Evolutionary conservation across 2,888 invertebrate species (phyloP).

Genomic region (Perizoma flavofasciatum): DNA sequence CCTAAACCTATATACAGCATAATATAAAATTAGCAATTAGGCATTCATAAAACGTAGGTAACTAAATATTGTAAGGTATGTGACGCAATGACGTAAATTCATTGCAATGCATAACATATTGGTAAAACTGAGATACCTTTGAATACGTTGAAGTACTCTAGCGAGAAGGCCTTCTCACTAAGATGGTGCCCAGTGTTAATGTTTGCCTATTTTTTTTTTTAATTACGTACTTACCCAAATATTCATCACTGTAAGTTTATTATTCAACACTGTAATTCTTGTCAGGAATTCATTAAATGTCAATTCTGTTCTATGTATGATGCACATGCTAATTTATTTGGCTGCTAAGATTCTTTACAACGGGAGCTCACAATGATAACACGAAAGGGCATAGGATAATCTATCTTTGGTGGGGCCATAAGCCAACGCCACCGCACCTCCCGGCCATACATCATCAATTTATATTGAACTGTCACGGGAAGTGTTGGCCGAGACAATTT

Average conservation of each 20-base stretch:
- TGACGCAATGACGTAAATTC: conserved; percentile 4
- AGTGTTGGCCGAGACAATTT: conserved; percentile 58
- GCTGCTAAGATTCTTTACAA: background rate
- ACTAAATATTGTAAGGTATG: background rate
- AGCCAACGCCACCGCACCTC: conserved; percentile 44
- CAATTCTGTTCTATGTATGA: too few relatives aligned
- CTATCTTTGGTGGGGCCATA: conserved; percentile 20
- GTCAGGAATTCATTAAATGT: too few relatives aligned
- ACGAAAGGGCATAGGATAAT: conserved; percentile 17
- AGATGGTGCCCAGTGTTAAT: too few relatives aligned
- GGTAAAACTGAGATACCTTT: too few relatives aligned
- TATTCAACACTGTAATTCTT: too few relatives aligned
- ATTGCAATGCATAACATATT: too few relatives aligned
- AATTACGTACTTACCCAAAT: too few relatives aligned
- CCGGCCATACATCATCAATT: conserved; percentile 59
- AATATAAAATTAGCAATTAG: background rate
- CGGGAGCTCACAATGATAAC: conserved; percentile 1
- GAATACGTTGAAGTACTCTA: too few relatives aligned
- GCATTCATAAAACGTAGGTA: background rate
- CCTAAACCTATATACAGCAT: conserved; percentile 1
- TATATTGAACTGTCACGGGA: conserved; percentile 62
- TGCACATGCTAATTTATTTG: too few relatives aligned
- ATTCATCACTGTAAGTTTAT: too few relatives aligned
- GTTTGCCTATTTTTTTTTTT: too few relatives aligned
- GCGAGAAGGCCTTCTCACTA: too few relatives aligned